Evolutionary conservation across 2,113 vertebrate species (phyloP).

Genomic region (Bos indicus): DNA sequence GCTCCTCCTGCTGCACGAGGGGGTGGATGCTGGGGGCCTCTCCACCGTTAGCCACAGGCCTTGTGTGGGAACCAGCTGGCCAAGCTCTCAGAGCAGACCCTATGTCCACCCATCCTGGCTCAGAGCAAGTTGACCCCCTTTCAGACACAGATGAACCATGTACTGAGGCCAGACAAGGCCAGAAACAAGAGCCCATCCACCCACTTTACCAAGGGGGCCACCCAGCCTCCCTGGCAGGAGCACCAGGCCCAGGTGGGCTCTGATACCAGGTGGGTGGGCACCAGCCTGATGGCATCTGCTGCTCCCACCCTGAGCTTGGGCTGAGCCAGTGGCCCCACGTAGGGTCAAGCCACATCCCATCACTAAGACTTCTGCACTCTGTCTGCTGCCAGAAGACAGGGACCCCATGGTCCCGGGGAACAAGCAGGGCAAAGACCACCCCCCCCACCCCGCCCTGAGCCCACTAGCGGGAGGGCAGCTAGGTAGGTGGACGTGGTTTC

Average conservation of each 20-base stretch:
- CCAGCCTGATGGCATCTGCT: not conserved
- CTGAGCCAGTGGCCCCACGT: not conserved
- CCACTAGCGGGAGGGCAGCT: not conserved
- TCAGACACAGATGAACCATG: not conserved
- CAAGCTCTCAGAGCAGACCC: not conserved
- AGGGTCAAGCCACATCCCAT: not conserved
- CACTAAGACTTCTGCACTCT: rapidly evolving
- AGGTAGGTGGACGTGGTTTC: not conserved
- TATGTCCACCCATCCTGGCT: not conserved
- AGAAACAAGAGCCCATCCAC: not conserved
- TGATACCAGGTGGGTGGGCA: not conserved
- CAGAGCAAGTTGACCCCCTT: too few relatives aligned
- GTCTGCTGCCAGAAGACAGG: not conserved
- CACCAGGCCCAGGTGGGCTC: not conserved
- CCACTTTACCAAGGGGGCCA: rapidly evolving
- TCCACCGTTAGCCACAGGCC: rapidly evolving
- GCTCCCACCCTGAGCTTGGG: not conserved
- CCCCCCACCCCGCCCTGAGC: not conserved
- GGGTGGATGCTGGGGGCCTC: not conserved
- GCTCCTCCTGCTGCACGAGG: not conserved
- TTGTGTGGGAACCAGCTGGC: not conserved
- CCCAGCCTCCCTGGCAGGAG: not conserved
- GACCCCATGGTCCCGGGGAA: not conserved
- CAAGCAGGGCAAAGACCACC: not conserved
- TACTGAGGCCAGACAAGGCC: too few relatives aligned